Evolutionary conservation across 2,888 invertebrate species (phyloP).

Genomic region (Belgica antarctica): DNA sequence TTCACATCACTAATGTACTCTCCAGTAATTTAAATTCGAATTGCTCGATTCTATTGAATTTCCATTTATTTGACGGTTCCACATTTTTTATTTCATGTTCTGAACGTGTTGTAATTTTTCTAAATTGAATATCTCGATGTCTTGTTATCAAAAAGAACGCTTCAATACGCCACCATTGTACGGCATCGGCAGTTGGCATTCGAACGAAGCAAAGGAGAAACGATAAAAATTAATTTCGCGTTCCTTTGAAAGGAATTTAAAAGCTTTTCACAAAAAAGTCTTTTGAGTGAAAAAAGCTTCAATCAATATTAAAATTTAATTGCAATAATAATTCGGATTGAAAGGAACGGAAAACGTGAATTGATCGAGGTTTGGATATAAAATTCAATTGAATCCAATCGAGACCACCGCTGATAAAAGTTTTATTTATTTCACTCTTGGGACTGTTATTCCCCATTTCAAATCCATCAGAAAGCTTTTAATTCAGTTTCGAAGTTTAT

Average conservation of each 20-base stretch:
- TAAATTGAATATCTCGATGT: too few species aligned
- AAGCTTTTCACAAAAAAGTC: background rate
- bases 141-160: too few species aligned
- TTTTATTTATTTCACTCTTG: background rate
- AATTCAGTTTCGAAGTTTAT: background rate
- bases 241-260: background rate
- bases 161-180: background rate
- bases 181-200: background rate
- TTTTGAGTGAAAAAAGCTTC: background rate
- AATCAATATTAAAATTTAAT: conserved; percentile 15
- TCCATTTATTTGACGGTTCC: too few species aligned
- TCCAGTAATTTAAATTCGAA: too few species aligned
- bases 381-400: conserved; percentile 7
- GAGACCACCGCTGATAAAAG: background rate
- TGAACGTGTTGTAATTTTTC: too few species aligned
- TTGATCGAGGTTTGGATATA: background rate
- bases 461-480: background rate
- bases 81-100: too few species aligned
- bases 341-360: background rate
- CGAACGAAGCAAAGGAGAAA: background rate
- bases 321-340: background rate
- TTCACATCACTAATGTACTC: too few species aligned
- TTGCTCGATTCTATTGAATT: too few species aligned
- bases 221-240: background rate
- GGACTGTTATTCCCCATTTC: background rate